A percentile compares a stretch with the other conserved stretches of the same genome.
phyloP scores from a whole-genome alignment of 30 jellyfish, hydroid and myxozoan species.

The Hydra vulgaris region DNA sequence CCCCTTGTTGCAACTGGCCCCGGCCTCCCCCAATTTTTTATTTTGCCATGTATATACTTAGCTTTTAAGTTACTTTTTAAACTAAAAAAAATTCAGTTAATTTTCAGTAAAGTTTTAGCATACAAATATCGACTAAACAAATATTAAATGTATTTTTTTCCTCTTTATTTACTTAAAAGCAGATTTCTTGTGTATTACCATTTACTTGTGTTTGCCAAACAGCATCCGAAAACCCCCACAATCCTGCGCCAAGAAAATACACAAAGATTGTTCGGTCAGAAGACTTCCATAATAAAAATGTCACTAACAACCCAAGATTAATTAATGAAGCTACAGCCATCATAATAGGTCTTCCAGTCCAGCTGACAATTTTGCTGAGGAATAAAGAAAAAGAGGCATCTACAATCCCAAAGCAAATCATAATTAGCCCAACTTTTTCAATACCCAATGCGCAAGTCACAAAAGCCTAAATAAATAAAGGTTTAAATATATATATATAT shows the following conservation, averaged over 20 bases:
- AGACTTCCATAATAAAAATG: slow-evolving; percentile 51
- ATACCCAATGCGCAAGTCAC: slow-evolving; percentile 80
- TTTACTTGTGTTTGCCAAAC: slow-evolving; percentile 95
- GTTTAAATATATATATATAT: too few species aligned
- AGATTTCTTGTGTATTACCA: slow-evolving; percentile 32
- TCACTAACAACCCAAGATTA: slow-evolving; percentile 46
- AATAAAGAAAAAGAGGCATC: slow-evolving; percentile 77
- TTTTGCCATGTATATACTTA: too few species aligned
- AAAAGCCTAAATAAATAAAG: slow-evolving; percentile 42
- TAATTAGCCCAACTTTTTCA: slow-evolving; percentile 83
- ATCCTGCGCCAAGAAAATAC: slow-evolving; percentile 65
- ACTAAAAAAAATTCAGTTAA: too few species aligned
- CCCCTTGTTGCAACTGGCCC: too few species aligned
- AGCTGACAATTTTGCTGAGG: slow-evolving; percentile 67
- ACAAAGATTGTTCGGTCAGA: slow-evolving; percentile 32
- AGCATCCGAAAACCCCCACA: slow-evolving; percentile 91
- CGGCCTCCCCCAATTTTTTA: too few species aligned
- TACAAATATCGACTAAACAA: too few species aligned
- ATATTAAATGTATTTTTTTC: too few species aligned
- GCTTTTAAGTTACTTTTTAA: too few species aligned
- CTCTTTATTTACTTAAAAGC: too few species aligned
- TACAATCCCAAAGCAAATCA: slow-evolving; percentile 82
- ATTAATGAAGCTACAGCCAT: slow-evolving; percentile 54
- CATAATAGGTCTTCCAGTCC: slow-evolving; percentile 81
- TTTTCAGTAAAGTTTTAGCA: too few species aligned